Percentiles rank a stretch among this genome's conserved stretches.
phyloP scores from a whole-genome alignment of 1,140 invertebrate species.

The Brachionus paranguensis region DNA sequence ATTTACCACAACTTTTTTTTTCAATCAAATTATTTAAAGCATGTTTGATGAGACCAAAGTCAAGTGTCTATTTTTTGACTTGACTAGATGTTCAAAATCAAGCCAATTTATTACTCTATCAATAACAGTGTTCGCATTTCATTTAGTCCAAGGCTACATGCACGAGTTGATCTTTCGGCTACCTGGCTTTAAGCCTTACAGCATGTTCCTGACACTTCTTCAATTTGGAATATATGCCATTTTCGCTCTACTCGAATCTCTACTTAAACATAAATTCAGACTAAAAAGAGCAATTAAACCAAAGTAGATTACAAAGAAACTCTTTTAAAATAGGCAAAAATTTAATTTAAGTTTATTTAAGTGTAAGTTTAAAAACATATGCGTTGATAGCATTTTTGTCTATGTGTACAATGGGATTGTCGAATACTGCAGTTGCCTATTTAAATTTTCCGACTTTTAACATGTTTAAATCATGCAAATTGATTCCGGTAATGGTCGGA shows the following conservation, averaged over 20 bases:
- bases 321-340: neutral
- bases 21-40: neutral
- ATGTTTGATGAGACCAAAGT: neutral
- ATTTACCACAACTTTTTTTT: neutral
- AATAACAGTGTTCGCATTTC: conserved; percentile 10
- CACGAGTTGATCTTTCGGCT: conserved; percentile 75
- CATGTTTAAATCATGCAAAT: conserved; percentile 39
- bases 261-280: neutral
- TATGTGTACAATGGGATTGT: conserved; percentile 17
- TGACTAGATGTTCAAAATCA: neutral
- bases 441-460: conserved; percentile 39
- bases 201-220: conserved; percentile 83
- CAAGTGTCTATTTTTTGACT: conserved; percentile 27
- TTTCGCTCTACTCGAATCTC: neutral
- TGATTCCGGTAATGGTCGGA: conserved; percentile 40
- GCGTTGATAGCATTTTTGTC: conserved; percentile 30
- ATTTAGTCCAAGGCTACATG: conserved; percentile 33
- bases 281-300: neutral
- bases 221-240: conserved; percentile 63
- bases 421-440: conserved; percentile 10
- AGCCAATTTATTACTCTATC: conserved; percentile 21
- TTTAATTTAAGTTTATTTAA: neutral
- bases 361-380: conserved; percentile 27
- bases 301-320: neutral
- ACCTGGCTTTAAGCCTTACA: conserved; percentile 77